phyloP scores from a whole-genome alignment of 1,140 invertebrate genomes.

The Berghia stephanieae region DNA sequence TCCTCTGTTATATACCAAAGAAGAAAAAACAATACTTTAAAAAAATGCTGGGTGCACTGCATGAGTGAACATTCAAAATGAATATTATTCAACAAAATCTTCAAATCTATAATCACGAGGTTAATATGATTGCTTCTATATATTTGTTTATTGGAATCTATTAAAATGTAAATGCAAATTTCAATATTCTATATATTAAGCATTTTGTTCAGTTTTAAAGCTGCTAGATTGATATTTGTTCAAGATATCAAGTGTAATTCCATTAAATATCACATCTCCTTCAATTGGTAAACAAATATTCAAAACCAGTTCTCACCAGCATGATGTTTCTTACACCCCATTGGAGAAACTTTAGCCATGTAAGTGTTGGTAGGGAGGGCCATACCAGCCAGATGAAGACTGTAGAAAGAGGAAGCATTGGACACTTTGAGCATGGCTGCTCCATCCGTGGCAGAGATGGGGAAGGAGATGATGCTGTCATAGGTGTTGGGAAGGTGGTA shows the following conservation, averaged over 20 bases:
- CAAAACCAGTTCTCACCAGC: slow-evolving; percentile 38
- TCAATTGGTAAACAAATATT: too few species aligned
- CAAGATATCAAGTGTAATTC: too few species aligned
- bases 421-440: slow-evolving; percentile 46
- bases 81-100: background rate
- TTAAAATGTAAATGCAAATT: background rate
- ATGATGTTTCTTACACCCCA: slow-evolving; percentile 35
- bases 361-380: slow-evolving; percentile 48
- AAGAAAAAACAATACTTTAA: background rate
- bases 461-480: slow-evolving; percentile 56
- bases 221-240: too few species aligned
- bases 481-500: slow-evolving; percentile 69
- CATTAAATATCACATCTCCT: too few species aligned
- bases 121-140: background rate
- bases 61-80: too few species aligned
- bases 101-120: background rate
- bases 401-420: slow-evolving; percentile 51
- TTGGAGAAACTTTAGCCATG: slow-evolving; percentile 43
- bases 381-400: slow-evolving; percentile 48
- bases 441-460: slow-evolving; percentile 49
- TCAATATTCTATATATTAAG: too few species aligned
- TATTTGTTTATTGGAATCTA: background rate
- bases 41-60: too few species aligned
- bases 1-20: slow-evolving; percentile 38
- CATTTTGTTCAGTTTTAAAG: too few species aligned